Evolutionary conservation across 2,797 vertebrate genomes (phyloP).

Genomic region (Petrocephalus schoutedeni): DNA sequence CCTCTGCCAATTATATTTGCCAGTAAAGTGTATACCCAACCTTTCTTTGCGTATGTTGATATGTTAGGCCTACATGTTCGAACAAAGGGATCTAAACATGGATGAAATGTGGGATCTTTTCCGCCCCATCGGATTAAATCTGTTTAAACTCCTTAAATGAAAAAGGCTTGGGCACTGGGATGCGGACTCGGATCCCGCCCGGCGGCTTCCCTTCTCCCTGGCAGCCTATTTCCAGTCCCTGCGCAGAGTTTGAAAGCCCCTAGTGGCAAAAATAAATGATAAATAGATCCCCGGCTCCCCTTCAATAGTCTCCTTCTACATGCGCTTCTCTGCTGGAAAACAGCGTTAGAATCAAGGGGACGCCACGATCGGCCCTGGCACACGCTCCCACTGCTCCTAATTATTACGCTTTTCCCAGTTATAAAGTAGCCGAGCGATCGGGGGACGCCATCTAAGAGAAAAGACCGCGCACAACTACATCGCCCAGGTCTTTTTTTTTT

Average conservation of each 20-base stretch:
- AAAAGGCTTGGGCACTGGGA: background rate
- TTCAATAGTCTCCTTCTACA: background rate
- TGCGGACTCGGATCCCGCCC: background rate
- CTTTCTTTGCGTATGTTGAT: background rate
- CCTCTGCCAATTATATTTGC: background rate
- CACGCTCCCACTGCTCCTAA: background rate
- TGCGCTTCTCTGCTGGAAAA: background rate
- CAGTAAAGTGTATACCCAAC: background rate
- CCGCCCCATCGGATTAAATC: background rate
- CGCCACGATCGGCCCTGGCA: background rate
- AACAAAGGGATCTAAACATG: background rate
- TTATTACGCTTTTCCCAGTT: background rate
- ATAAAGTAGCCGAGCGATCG: background rate
- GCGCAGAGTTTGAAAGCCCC: conserved; percentile 81
- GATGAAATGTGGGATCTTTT: background rate
- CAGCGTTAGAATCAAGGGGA: background rate
- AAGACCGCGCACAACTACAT: background rate
- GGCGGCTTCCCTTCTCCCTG: background rate
- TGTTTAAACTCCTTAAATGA: background rate
- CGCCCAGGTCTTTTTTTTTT: background rate
- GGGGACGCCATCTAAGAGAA: background rate
- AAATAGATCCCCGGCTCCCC: background rate
- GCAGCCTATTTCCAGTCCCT: conserved; percentile 22
- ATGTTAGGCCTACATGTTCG: background rate
- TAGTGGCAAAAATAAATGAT: conserved; percentile 75